A percentile compares a stretch with the other conserved stretches of the same genome.
These are phyloP conservation scores for Siniperca obscura DNA, from an alignment of 2,797 vertebrate species.

Conservation along the genomic window DNA sequence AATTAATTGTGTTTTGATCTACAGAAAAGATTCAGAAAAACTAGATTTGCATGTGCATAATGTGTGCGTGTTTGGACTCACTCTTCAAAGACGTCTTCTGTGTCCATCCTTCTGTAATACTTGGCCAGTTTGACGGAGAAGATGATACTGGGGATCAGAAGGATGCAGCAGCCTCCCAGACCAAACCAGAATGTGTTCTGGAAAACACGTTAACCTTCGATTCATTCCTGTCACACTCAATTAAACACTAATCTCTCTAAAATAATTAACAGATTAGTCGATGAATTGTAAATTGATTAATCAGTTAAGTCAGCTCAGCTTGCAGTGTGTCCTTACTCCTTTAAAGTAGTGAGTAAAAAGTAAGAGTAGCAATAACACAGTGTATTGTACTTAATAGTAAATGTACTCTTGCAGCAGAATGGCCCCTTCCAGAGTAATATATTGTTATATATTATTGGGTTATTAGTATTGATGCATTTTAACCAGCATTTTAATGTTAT, in stretches of 20 bases:
- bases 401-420: neutral
- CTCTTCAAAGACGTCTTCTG: slow-evolving; percentile 98
- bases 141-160: slow-evolving; percentile 93
- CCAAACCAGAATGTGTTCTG: slow-evolving; percentile 99
- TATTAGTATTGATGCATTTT: too few relatives aligned
- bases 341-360: neutral
- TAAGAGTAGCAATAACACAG: neutral
- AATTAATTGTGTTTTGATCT: slow-evolving; percentile 52
- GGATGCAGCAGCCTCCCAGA: slow-evolving; percentile 90
- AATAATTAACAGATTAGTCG: neutral
- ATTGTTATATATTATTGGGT: too few relatives aligned
- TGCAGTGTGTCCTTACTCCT: neutral
- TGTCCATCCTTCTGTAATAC: slow-evolving; percentile 95
- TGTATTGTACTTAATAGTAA: neutral
- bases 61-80: slow-evolving; percentile 81
- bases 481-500: neutral
- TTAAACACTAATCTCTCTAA: neutral
- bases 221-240: neutral
- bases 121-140: slow-evolving; percentile 93
- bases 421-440: neutral
- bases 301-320: neutral
- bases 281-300: neutral
- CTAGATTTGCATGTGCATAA: neutral
- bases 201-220: slow-evolving; percentile 37
- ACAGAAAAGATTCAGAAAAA: slow-evolving; percentile 23